phyloP scores from a whole-genome alignment of 2,113 vertebrate genomes.

The Chloropsis hardwickii region DNA sequence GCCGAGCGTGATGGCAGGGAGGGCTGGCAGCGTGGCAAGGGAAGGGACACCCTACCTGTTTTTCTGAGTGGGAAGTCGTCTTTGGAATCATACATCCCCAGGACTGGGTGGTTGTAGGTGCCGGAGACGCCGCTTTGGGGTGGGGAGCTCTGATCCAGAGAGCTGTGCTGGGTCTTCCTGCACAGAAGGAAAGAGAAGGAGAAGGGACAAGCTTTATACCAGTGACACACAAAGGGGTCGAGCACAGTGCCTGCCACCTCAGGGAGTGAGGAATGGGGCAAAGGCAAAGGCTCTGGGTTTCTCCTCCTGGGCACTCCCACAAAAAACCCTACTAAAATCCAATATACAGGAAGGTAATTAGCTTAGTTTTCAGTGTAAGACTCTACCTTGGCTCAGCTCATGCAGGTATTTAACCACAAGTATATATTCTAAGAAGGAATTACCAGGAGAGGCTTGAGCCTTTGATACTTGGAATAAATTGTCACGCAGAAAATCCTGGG shows the following conservation, averaged over 20 bases:
- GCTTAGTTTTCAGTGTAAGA: neutral
- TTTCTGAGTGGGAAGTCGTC: constrained; percentile 97
- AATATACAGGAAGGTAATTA: neutral
- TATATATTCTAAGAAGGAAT: neutral
- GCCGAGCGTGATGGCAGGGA: neutral
- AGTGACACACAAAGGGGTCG: neutral
- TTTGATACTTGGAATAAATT: neutral
- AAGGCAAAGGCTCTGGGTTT: neutral
- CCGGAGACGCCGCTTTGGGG: constrained; percentile 87
- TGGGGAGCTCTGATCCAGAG: constrained; percentile 96
- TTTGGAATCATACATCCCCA: constrained; percentile 95
- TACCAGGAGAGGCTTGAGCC: neutral
- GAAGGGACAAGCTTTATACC: neutral
- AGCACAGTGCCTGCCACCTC: neutral
- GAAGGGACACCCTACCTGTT: constrained; percentile 78
- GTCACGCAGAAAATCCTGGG: neutral
- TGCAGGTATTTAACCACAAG: neutral
- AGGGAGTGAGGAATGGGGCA: accelerated
- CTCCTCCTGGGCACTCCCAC: neutral
- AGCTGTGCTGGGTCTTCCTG: constrained; percentile 98
- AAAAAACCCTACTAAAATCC: neutral
- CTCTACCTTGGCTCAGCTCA: neutral
- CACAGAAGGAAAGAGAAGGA: neutral
- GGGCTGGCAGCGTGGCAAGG: neutral
- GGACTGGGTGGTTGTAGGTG: constrained; percentile 88